Percentiles rank a stretch among this genome's conserved stretches.
Conservation (phyloP, 2,888 invertebrate species). For the Aphodius sticticus region DNA sequence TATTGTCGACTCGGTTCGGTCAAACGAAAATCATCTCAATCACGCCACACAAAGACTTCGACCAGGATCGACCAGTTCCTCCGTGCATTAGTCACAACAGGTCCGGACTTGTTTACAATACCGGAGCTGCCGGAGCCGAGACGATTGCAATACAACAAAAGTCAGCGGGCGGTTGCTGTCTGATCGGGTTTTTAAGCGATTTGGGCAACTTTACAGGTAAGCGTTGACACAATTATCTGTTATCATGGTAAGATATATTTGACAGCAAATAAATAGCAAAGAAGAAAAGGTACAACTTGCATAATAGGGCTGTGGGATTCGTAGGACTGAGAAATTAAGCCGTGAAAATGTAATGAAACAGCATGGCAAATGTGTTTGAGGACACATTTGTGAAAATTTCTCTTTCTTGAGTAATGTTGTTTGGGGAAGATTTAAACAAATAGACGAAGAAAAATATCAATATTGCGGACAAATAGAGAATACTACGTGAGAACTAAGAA, state of each 20-base stretch:
- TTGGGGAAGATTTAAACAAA: neutral
- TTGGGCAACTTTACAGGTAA: neutral
- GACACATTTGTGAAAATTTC: neutral
- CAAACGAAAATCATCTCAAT: no score
- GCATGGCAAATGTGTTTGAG: neutral
- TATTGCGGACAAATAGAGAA: neutral
- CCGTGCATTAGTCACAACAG: neutral
- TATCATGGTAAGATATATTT: neutral
- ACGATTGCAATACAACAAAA: neutral
- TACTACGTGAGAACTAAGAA: no score
- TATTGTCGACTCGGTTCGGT: no score
- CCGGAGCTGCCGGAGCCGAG: neutral
- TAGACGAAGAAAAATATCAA: neutral
- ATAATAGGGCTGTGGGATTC: neutral
- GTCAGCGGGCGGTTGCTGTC: neutral
- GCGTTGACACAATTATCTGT: neutral
- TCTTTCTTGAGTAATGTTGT: neutral
- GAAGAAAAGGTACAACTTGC: neutral
- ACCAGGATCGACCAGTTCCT: neutral
- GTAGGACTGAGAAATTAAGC: neutral
- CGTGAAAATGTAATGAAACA: neutral
- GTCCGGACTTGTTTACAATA: constrained; percentile 4
- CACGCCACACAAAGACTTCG: neutral
- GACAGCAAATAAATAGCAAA: neutral
- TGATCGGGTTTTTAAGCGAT: neutral